Conservation (phyloP, 1,140 invertebrate species). For the Drosophila ambigua region DNA sequence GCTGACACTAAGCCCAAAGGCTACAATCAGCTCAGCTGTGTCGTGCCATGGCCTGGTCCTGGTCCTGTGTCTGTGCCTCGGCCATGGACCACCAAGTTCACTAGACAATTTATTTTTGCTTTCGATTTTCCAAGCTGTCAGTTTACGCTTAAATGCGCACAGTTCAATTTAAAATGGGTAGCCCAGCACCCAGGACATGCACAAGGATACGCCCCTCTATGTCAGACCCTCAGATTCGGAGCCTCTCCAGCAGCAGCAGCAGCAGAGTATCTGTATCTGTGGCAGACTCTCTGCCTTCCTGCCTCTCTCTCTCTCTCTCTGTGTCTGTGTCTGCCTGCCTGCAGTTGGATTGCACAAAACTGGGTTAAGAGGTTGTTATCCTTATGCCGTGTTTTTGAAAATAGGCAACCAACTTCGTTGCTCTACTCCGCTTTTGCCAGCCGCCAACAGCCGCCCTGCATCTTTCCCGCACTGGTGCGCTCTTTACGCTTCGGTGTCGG, state of each 20-base stretch:
- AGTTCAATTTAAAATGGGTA: slow-evolving; percentile 81
- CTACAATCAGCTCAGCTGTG: slow-evolving; percentile 80
- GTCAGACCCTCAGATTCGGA: neutral
- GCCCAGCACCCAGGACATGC: slow-evolving; percentile 60
- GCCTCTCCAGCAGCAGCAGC: slow-evolving; percentile 6
- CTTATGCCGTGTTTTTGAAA: slow-evolving; percentile 81
- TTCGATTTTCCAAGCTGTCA: slow-evolving; percentile 82
- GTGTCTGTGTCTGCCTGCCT: slow-evolving; percentile 33
- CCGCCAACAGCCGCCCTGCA: slow-evolving; percentile 4
- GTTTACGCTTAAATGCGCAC: slow-evolving; percentile 82
- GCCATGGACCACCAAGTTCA: slow-evolving; percentile 75
- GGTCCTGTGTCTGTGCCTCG: neutral
- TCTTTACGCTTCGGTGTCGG: slow-evolving; percentile 27
- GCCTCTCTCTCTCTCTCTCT: slow-evolving; percentile 14
- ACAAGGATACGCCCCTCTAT: slow-evolving; percentile 47
- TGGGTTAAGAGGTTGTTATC: slow-evolving; percentile 83
- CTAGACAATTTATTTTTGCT: slow-evolving; percentile 82
- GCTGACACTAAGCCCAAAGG: slow-evolving; percentile 76
- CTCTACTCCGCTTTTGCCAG: slow-evolving; percentile 3
- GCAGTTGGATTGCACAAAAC: slow-evolving; percentile 60
- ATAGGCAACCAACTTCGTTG: slow-evolving; percentile 67
- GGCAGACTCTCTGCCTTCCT: neutral
- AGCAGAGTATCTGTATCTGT: slow-evolving; percentile 26
- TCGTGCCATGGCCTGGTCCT: slow-evolving; percentile 9
- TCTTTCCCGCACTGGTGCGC: slow-evolving; percentile 1